These are phyloP conservation scores for Epinephelus fuscoguttatus DNA, from an alignment of 2,113 vertebrate genomes.

Conservation along the genomic window DNA sequence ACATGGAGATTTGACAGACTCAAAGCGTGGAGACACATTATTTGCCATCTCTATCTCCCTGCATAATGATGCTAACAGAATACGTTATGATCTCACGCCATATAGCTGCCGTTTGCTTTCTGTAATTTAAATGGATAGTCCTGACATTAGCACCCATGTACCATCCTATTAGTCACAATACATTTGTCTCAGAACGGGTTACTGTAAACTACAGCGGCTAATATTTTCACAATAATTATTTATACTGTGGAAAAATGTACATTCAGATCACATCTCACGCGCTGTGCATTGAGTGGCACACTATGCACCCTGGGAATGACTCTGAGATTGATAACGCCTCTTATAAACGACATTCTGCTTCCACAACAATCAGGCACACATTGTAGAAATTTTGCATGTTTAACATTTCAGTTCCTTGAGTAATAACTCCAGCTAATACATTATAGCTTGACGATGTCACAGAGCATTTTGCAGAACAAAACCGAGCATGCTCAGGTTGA, in stretches of 20 bases:
- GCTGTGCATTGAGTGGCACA: neutral
- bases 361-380: neutral
- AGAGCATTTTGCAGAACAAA: neutral
- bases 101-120: slow-evolving; percentile 41
- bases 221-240: slow-evolving; percentile 7
- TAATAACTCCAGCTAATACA: neutral
- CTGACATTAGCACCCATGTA: slow-evolving; percentile 42
- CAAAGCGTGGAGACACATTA: slow-evolving; percentile 33
- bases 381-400: neutral
- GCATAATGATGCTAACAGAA: slow-evolving; percentile 41
- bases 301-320: neutral
- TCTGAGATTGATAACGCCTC: neutral
- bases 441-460: no score
- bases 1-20: slow-evolving; percentile 68
- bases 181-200: slow-evolving; percentile 37
- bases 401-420: neutral
- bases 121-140: slow-evolving; percentile 52
- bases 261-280: neutral
- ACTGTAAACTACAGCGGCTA: neutral
- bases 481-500: neutral
- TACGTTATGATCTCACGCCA: slow-evolving; percentile 2
- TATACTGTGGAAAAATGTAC: slow-evolving; percentile 1
- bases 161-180: slow-evolving; percentile 49
- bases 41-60: slow-evolving; percentile 53
- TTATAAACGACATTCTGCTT: neutral